phyloP scores from a whole-genome alignment of 2,113 vertebrate species.

The Hippopotamus amphibius region DNA sequence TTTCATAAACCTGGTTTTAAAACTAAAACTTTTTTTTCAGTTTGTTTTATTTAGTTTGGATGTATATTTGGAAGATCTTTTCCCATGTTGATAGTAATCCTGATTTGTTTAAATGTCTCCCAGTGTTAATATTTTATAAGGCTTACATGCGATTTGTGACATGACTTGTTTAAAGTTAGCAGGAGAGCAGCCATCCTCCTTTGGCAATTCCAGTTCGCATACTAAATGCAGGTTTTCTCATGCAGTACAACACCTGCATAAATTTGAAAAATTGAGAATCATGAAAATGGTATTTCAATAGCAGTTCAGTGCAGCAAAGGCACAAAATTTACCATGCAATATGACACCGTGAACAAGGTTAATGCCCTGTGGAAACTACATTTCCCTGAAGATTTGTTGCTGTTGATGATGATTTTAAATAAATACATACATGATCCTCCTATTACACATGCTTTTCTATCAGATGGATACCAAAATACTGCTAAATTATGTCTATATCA shows the following conservation, averaged over 20 bases:
- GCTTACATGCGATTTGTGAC: slow-evolving; percentile 39
- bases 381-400: slow-evolving; percentile 46
- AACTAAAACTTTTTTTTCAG: neutral
- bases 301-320: slow-evolving; percentile 49
- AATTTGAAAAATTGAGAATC: slow-evolving; percentile 71
- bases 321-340: neutral
- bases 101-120: neutral
- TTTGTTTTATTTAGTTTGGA: neutral
- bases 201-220: slow-evolving; percentile 35
- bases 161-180: slow-evolving; percentile 66
- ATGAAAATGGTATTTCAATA: slow-evolving; percentile 62
- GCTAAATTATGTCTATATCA: neutral
- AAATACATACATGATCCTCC: slow-evolving; percentile 15
- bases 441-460: neutral
- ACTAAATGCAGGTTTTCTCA: slow-evolving; percentile 54
- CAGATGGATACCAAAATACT: neutral
- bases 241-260: slow-evolving; percentile 40
- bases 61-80: neutral
- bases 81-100: neutral
- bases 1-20: neutral
- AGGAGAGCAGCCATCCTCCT: neutral
- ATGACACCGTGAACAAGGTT: neutral
- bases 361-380: slow-evolving; percentile 56
- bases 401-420: slow-evolving; percentile 23
- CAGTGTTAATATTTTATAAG: slow-evolving; percentile 54